Conservation (phyloP, 2,113 vertebrate species). For the Manacus vitellinus region DNA sequence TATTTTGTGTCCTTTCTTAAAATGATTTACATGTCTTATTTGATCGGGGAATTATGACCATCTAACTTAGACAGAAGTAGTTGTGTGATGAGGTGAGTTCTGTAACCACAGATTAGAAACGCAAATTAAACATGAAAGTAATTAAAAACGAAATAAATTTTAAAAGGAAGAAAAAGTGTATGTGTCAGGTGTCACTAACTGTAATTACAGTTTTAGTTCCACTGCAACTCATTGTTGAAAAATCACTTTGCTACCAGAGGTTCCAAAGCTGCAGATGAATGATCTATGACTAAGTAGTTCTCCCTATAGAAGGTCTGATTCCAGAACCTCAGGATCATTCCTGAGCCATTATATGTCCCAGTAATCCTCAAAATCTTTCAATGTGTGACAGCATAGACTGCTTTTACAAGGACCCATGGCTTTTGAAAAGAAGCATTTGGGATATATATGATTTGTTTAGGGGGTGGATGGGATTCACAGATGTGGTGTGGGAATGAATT, state of each 20-base stretch:
- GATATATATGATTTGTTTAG: background rate
- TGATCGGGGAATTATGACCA: background rate
- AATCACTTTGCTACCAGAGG: background rate
- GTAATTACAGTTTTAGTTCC: background rate
- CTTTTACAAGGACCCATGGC: background rate
- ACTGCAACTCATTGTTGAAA: background rate
- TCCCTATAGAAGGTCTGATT: background rate
- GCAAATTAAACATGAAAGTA: background rate
- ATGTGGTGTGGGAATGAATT: background rate
- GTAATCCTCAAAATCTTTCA: background rate
- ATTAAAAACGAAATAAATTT: background rate
- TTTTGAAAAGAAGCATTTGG: background rate
- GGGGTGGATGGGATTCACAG: background rate
- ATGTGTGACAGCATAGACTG: background rate
- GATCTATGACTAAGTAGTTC: background rate
- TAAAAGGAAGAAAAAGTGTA: background rate
- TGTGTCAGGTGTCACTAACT: background rate
- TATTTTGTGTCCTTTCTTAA: background rate
- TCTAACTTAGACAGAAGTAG: background rate
- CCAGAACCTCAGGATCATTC: background rate
- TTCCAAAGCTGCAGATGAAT: background rate
- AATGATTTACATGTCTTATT: background rate
- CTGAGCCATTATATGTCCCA: background rate
- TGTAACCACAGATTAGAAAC: background rate
- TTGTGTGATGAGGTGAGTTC: background rate